Evolutionary conservation across 1,140 invertebrate genomes (phyloP).

Genomic region (Amyelois transitella): DNA sequence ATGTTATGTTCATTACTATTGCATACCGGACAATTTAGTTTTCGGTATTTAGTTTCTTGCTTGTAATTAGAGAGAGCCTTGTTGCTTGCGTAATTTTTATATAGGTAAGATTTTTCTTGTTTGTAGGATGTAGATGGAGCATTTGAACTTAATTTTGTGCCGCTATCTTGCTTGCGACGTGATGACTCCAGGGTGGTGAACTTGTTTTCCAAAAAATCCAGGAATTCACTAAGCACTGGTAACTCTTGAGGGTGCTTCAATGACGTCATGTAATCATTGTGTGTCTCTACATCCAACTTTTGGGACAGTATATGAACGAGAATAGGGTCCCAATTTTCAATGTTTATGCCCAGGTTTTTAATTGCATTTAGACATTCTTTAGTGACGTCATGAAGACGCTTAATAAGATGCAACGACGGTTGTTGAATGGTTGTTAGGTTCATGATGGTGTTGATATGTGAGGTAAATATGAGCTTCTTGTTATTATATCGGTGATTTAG

Average conservation of each 20-base stretch:
- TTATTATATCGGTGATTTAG: slow-evolving; percentile 4
- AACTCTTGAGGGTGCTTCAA: slow-evolving; percentile 10
- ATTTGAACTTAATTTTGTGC: no score
- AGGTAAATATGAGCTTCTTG: slow-evolving; percentile 6
- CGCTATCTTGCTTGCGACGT: slow-evolving; percentile 3
- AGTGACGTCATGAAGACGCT: not conserved
- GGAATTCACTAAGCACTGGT: slow-evolving; percentile 10
- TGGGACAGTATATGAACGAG: slow-evolving; percentile 9
- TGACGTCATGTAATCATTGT: slow-evolving; percentile 20
- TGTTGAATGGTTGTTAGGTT: not conserved
- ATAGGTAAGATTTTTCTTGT: no score
- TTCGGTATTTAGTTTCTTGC: no score
- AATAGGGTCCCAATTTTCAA: slow-evolving; percentile 6
- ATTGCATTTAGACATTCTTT: slow-evolving; percentile 1
- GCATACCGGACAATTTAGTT: slow-evolving; percentile 2
- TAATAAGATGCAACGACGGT: not conserved
- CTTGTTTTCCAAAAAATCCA: slow-evolving; percentile 15
- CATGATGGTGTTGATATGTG: slow-evolving; percentile 4
- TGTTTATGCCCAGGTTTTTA: slow-evolving; percentile 4
- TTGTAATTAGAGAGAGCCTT: no score
- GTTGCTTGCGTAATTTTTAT: no score
- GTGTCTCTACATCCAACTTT: slow-evolving; percentile 10
- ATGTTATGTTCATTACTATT: slow-evolving; percentile 7
- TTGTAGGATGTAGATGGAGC: no score
- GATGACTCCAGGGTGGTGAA: slow-evolving; percentile 12